Base-by-base conservation (phyloP, 2,888 invertebrate species). In the Drosophila colorata region DNA sequence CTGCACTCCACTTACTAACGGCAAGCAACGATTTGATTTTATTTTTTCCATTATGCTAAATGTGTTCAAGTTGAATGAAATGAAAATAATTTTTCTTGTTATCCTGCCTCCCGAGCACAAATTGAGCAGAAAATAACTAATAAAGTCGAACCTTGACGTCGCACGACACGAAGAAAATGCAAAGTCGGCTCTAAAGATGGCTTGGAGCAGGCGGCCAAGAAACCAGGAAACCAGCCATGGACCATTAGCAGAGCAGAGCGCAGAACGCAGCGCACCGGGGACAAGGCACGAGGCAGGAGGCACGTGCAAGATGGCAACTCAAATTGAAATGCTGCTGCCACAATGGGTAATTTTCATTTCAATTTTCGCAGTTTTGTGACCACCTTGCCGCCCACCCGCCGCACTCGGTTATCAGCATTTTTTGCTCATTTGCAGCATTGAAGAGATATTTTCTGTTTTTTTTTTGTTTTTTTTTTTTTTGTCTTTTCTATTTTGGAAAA, bases 51-150 rank as follows among this genome's bases (percentile, higher is more conserved):
- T 87, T 75, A 74, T 76, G 80, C 55, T 61, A 69, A 83, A 88
- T 88, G 89, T 78, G 87, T 78, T 86, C 87, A 79, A 84, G 87
- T 79, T 83, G 88, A 85, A 80, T 85, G 85, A 85, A 88, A 83
- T 85, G 87, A 89, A 87, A 88, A 88, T 88, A 87, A 89, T 83
- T 90, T 85, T 84, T 80, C 88, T 86, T 86, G 89, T 88, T 89
- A 89, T 89, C 85, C 89, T 83, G 89, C 84, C 82, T 80, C 79
- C 72, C 76, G 68, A 79, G 85, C 90, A 80, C 89, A 90, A 90
- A 90, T 90, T 90, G 90, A 90, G 90, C 90, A 87, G 90, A 90
- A 90, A 90, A 90, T 90, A 88, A 87, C 90, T 88, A 90, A 90
- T 90, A 89, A 90, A 87, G 89, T 87, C 80, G 83, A 88, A 88